Percentiles rank a stretch among this genome's conserved stretches.
Evolutionary conservation across 2,113 vertebrate species (phyloP).

Genomic region (Leptosomus discolor): DNA sequence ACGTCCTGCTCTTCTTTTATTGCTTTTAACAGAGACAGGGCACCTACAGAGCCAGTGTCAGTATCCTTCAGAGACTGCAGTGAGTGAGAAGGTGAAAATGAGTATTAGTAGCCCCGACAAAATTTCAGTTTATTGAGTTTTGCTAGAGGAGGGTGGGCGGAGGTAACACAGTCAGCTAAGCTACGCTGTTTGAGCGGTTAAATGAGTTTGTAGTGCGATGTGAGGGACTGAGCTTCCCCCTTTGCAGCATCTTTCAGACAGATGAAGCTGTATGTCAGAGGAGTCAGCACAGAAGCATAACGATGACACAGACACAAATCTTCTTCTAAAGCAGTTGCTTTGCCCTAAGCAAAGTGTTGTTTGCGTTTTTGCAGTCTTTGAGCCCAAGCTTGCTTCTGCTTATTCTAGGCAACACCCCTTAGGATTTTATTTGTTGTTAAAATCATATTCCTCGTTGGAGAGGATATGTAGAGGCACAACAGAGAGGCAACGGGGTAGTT

Average conservation of each 20-base stretch:
- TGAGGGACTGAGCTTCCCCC: not conserved
- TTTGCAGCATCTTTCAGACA: not conserved
- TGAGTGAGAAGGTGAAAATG: not conserved
- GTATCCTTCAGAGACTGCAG: not conserved
- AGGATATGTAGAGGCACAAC: not conserved
- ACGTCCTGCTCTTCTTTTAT: fast-evolving
- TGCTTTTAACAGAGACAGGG: not conserved
- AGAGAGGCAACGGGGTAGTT: not conserved
- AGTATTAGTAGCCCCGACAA: not conserved
- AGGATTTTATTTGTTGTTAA: not conserved
- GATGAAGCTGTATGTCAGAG: not conserved
- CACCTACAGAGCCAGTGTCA: not conserved
- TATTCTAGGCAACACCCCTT: not conserved
- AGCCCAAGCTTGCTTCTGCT: not conserved
- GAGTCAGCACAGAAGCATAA: not conserved
- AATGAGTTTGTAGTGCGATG: not conserved
- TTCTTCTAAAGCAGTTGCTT: not conserved
- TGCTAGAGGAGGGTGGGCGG: not conserved
- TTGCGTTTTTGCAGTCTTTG: not conserved
- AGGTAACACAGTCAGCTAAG: not conserved
- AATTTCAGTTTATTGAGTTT: not conserved
- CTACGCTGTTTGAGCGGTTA: not conserved
- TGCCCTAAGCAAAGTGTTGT: not conserved
- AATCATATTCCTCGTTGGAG: not conserved
- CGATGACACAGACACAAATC: not conserved